Percentiles rank a stretch among this genome's conserved stretches.
phyloP scores from a whole-genome alignment of 2,797 vertebrate species.

The Fratercula arctica region DNA sequence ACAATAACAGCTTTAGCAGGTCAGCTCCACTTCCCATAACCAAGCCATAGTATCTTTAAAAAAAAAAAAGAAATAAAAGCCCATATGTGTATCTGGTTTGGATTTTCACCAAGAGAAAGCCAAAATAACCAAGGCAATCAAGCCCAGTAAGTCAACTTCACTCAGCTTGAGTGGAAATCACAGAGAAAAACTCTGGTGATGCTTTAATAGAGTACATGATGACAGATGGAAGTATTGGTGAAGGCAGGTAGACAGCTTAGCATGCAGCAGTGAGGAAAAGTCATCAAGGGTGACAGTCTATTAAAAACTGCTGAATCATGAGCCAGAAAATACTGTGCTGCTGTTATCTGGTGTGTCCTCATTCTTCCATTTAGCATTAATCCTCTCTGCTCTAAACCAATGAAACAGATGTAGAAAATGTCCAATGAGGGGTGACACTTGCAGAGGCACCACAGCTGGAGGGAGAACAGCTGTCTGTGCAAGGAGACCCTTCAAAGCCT shows the following conservation, averaged over 20 bases:
- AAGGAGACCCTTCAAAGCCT: not conserved
- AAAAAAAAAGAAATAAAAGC: not conserved
- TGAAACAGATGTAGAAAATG: not conserved
- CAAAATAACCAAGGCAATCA: not conserved
- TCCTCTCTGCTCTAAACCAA: not conserved
- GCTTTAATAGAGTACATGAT: not conserved
- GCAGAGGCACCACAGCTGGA: not conserved
- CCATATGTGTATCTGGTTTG: not conserved
- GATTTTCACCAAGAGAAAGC: not conserved
- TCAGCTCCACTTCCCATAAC: not conserved
- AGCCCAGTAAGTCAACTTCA: not conserved
- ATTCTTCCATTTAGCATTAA: not conserved
- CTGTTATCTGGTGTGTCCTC: not conserved
- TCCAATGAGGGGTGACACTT: not conserved
- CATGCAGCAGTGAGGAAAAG: not conserved
- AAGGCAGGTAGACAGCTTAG: not conserved
- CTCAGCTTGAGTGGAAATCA: not conserved
- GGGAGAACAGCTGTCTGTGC: not conserved
- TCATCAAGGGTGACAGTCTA: not conserved
- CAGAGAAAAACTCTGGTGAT: not conserved
- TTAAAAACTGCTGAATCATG: not conserved
- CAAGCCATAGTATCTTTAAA: too few species aligned
- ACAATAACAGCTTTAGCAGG: not conserved
- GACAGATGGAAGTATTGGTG: not conserved
- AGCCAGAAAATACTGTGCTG: not conserved